Percentiles rank a stretch among this genome's conserved stretches.
These are phyloP conservation scores for Phalacrocorax carbo DNA, from an alignment of 2,113 vertebrate species.

Conservation along the genomic window DNA sequence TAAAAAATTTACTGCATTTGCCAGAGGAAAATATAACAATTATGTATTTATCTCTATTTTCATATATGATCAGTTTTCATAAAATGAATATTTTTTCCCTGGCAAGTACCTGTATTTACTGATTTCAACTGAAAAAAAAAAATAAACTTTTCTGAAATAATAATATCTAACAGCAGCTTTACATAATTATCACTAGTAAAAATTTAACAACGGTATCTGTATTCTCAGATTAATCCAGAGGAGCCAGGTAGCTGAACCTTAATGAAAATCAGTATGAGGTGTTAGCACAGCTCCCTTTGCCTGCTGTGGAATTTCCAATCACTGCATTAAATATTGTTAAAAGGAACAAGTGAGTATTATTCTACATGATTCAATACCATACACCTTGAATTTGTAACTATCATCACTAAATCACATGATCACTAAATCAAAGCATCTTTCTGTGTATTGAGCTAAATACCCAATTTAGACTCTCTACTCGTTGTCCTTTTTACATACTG, in stretches of 20 bases:
- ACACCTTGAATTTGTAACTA: slow-evolving; percentile 24
- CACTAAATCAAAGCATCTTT: slow-evolving; percentile 45
- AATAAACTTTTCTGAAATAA: not conserved
- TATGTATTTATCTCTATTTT: not conserved
- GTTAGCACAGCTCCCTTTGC: not conserved
- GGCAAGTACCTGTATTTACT: not conserved
- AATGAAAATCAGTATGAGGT: not conserved
- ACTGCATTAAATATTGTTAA: slow-evolving; percentile 22
- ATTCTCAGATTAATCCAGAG: not conserved
- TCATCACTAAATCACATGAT: not conserved
- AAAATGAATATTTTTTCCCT: not conserved
- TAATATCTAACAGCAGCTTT: not conserved
- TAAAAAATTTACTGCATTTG: not conserved
- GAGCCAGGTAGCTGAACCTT: not conserved
- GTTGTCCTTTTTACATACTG: not conserved
- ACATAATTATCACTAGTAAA: not conserved
- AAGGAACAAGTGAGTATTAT: not conserved
- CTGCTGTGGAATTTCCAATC: not conserved
- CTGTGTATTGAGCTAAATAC: slow-evolving; percentile 33
- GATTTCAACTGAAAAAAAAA: not conserved
- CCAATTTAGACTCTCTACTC: slow-evolving; percentile 7
- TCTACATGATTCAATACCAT: slow-evolving; percentile 15
- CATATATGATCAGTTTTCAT: not conserved
- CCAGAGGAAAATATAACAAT: not conserved
- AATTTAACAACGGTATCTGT: not conserved